Base-by-base conservation (phyloP, 2,113 vertebrate genomes). In the Centropristis striata region DNA sequence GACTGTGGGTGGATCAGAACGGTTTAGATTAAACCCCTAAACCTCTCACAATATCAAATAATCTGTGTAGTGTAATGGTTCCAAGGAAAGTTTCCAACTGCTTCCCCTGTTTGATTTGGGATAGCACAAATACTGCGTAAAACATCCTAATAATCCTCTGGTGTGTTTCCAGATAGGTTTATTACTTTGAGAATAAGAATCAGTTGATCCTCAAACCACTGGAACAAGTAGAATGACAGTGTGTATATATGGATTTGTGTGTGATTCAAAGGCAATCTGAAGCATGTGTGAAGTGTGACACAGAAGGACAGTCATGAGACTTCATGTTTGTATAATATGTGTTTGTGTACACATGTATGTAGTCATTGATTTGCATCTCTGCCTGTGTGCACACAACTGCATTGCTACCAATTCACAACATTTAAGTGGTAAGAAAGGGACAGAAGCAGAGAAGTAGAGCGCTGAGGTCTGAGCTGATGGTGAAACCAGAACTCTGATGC, bases 61-160 rank as follows among this genome's bases (percentile, higher is more conserved):
- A 65, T 57, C 50, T 39, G 39, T n/a, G 42, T n/a, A 16, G n/a
- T 46, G 37, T 53, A 78, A 69, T 6, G 10, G 20, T 69, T 69
- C 36, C 64, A 59, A 42, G 21, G 9, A 25, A 39, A 27, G 11
- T 28, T 65, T 49, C 11, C 27, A 7, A 58, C 1, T 2, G 6
- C 28, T 25, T 57, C 10, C 8, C 15, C 18, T 28, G 6, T 46
- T 21, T 55, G 28, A 54, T 18, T 44, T 53, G 39, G 67, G 44
- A 58, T 18, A 2, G 1, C 58, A 71, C 15, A 65, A 44, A 59
- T n/a, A n/a, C 16, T 25, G 28, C 25, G 18, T 57, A 42, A 47
- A 72, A 74, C 11, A 59, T 14, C 23, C 6, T 4, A 51, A 36
- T 20, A 79, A 23, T 49, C 36, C 25, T 23, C 10, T 57, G 10